These are phyloP conservation scores for Cranoglanis bouderius DNA, from an alignment of 2,113 vertebrate species.

Conservation along the genomic window DNA sequence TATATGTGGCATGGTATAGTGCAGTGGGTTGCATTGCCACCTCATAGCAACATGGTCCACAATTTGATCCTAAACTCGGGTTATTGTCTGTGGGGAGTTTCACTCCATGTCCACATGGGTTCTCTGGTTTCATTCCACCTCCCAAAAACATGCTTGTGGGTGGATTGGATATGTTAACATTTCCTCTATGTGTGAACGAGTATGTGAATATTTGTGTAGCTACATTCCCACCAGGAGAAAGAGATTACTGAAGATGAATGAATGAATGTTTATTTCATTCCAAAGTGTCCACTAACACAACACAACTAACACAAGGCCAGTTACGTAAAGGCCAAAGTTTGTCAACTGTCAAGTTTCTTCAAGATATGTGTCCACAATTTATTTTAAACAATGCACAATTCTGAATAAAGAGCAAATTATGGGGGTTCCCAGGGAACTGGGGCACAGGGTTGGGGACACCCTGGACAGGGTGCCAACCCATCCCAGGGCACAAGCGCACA, in stretches of 20 bases:
- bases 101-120: neutral
- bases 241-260: neutral
- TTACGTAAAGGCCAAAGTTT: neutral
- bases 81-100: no score
- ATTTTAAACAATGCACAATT: neutral
- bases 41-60: neutral
- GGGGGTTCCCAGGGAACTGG: no score
- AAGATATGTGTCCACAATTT: neutral
- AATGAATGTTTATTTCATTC: neutral
- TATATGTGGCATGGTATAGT: neutral
- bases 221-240: neutral
- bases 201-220: neutral
- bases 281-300: neutral
- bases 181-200: neutral
- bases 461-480: no score
- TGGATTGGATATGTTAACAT: neutral
- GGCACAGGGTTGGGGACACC: no score
- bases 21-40: neutral
- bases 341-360: neutral
- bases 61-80: neutral
- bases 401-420: neutral
- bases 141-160: neutral
- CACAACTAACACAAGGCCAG: no score
- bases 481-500: no score
- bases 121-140: neutral